phyloP scores from a whole-genome alignment of 2,888 invertebrate species.

The Ichneumoninae sp. region DNA sequence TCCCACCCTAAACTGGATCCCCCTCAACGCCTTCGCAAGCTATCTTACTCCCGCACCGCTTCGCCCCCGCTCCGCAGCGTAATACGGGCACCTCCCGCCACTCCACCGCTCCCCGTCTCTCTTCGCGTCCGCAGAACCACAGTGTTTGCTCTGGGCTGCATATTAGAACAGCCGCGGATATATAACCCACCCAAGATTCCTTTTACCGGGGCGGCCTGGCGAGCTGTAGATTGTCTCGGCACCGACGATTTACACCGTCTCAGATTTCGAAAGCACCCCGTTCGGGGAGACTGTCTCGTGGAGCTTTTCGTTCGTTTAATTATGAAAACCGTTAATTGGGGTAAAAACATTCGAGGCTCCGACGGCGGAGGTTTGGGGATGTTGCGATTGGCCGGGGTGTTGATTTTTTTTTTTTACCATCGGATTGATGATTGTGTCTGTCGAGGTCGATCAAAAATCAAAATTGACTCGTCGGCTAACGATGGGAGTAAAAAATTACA shows the following conservation, averaged over 20 bases:
- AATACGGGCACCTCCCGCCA: constrained; percentile 39
- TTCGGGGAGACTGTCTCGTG: not conserved
- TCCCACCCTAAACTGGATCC: constrained; percentile 58
- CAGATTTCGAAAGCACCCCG: not conserved
- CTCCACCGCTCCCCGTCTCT: constrained; percentile 39
- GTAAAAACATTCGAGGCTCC: not conserved
- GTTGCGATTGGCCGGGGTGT: too few species aligned
- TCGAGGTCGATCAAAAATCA: too few species aligned
- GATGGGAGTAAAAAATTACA: too few species aligned
- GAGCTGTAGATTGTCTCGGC: not conserved
- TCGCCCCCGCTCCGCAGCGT: constrained; percentile 12
- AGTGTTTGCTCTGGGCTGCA: constrained; percentile 38
- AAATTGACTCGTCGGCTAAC: too few species aligned
- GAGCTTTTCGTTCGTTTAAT: not conserved
- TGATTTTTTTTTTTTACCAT: too few species aligned
- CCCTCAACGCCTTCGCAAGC: constrained; percentile 54
- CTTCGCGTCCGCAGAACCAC: constrained; percentile 64
- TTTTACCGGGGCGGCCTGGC: constrained; percentile 2
- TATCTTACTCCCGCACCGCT: constrained; percentile 57
- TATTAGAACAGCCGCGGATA: constrained; percentile 49
- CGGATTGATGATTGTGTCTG: too few species aligned
- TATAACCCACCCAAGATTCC: constrained; percentile 64
- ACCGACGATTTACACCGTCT: constrained; percentile 7
- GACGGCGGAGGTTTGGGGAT: too few species aligned
- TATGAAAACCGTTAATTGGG: not conserved